Percentiles rank a stretch among this genome's conserved stretches.
Conservation (phyloP, 2,888 invertebrate species). For the Apodemia duryi region DNA sequence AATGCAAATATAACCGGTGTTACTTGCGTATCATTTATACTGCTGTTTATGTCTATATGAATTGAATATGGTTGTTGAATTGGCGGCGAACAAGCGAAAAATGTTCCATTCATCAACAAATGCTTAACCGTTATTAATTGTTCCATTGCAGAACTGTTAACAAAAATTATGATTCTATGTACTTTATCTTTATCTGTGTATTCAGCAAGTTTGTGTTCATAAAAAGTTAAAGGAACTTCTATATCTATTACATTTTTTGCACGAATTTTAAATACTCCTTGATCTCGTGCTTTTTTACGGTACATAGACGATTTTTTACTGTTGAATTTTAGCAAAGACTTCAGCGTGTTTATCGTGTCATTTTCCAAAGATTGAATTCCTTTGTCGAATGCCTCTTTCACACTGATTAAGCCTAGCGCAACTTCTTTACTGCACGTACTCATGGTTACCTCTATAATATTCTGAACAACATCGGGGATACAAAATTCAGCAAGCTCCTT, state of each 20-base stretch:
- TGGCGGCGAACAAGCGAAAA: too few relatives aligned
- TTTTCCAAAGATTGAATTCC: not conserved
- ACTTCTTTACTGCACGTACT: not conserved
- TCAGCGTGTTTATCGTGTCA: constrained; percentile 1
- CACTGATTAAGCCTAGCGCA: not conserved
- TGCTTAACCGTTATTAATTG: not conserved
- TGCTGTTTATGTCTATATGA: too few relatives aligned
- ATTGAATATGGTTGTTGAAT: too few relatives aligned
- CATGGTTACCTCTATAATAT: not conserved
- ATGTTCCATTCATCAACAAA: too few relatives aligned
- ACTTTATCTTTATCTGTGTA: not conserved
- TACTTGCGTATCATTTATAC: too few relatives aligned
- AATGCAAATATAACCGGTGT: too few relatives aligned
- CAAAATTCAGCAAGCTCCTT: too few relatives aligned
- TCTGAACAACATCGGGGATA: not conserved
- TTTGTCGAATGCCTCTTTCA: not conserved
- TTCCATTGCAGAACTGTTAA: not conserved
- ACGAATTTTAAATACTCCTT: constrained; percentile 1
- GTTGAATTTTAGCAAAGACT: too few relatives aligned
- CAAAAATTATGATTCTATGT: not conserved
- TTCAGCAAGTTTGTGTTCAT: not conserved
- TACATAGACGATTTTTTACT: not conserved
- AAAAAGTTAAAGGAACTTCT: not conserved
- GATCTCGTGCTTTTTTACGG: not conserved
- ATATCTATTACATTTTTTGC: not conserved